Percentiles rank a stretch among this genome's conserved stretches.
These are phyloP conservation scores for Gonocerus acuteangulatus DNA, from an alignment of 2,888 invertebrate genomes.

Conservation along the genomic window DNA sequence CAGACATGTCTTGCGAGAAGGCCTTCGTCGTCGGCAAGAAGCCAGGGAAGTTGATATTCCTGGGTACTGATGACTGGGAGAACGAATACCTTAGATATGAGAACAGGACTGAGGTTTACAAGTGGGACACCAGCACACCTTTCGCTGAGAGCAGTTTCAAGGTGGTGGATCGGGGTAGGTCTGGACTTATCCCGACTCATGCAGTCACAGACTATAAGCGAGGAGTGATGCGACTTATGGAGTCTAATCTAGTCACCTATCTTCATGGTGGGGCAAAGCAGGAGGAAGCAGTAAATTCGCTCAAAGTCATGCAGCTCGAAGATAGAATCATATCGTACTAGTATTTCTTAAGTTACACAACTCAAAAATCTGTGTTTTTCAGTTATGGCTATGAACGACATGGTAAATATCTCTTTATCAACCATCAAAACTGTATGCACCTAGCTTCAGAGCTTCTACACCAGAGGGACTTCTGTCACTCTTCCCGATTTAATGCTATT, in stretches of 20 bases:
- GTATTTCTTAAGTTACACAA: too few species aligned
- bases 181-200: constrained; percentile 38
- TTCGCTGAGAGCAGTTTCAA: constrained; percentile 38
- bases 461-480: too few species aligned
- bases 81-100: constrained; percentile 39
- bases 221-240: constrained; percentile 38
- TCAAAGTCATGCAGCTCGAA: constrained; percentile 25
- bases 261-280: constrained; percentile 43
- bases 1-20: constrained; percentile 31
- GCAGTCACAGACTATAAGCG: constrained; percentile 38
- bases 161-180: constrained; percentile 36
- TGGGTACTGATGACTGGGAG: constrained; percentile 52
- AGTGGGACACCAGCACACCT: constrained; percentile 52
- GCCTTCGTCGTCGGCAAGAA: constrained; percentile 51
- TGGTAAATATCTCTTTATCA: too few species aligned
- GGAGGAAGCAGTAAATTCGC: constrained; percentile 17
- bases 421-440: too few species aligned
- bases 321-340: too few species aligned
- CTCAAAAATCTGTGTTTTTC: too few species aligned
- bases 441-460: too few species aligned
- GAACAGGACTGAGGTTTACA: constrained; percentile 55
- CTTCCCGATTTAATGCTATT: too few species aligned
- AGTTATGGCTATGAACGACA: too few species aligned
- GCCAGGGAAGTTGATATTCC: constrained; percentile 50
- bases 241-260: constrained; percentile 43